Evolutionary conservation across 1,140 invertebrate genomes (phyloP).

Genomic region (Ganaspis sp.): DNA sequence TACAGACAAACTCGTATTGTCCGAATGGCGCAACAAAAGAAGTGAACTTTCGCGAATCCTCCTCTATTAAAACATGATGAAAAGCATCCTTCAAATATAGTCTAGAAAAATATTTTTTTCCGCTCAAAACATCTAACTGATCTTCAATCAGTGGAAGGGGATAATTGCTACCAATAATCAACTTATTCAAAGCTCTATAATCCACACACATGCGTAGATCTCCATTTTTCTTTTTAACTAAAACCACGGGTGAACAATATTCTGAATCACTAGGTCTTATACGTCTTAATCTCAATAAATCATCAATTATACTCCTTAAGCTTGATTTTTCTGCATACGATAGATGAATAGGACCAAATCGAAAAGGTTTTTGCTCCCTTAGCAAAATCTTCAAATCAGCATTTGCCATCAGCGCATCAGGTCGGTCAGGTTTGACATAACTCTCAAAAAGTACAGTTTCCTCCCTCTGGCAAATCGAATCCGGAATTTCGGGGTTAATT

Average conservation of each 20-base stretch:
- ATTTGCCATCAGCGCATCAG: constrained; percentile 10
- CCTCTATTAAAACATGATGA: neutral
- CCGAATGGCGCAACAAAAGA: too few relatives aligned
- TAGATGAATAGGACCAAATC: neutral
- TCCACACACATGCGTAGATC: constrained; percentile 63
- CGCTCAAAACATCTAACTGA: constrained; percentile 20
- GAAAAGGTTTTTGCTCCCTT: constrained; percentile 36
- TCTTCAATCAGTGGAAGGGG: too few relatives aligned
- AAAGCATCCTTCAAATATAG: constrained; percentile 36
- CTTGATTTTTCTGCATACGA: too few relatives aligned
- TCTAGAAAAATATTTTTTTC: constrained; percentile 53
- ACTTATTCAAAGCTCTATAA: constrained; percentile 72
- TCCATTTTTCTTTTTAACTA: constrained; percentile 53
- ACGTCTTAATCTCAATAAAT: too few relatives aligned
- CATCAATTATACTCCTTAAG: too few relatives aligned
- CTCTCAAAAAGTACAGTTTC: neutral
- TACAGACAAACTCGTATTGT: too few relatives aligned
- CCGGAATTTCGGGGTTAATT: neutral
- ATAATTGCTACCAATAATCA: constrained; percentile 55
- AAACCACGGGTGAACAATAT: constrained; percentile 6
- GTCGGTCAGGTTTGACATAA: too few relatives aligned
- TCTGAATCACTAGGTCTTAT: too few relatives aligned
- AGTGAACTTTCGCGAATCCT: too few relatives aligned
- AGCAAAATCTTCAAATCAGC: neutral
- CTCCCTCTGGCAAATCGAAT: neutral